phyloP scores from a whole-genome alignment of 2,797 vertebrate genomes.

The Xerus rutilus region DNA sequence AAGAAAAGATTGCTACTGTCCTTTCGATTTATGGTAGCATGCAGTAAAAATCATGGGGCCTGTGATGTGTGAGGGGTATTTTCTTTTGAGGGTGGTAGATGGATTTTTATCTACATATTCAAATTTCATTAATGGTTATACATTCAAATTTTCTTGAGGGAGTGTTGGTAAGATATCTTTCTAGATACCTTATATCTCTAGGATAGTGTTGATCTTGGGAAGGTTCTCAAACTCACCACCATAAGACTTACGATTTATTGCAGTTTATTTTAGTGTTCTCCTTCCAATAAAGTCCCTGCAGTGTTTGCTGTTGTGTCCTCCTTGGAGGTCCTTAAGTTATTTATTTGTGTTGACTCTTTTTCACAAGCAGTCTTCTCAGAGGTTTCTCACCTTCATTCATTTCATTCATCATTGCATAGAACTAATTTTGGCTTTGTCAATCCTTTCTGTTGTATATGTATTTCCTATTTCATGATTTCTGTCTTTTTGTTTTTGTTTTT shows the following conservation, averaged over 20 bases:
- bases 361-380: neutral
- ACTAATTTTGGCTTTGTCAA: neutral
- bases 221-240: neutral
- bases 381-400: neutral
- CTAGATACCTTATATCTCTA: neutral
- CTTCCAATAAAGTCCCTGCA: neutral
- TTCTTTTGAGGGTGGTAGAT: neutral
- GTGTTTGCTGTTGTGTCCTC: rapidly evolving
- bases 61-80: neutral
- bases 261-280: neutral
- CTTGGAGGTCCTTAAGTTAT: neutral
- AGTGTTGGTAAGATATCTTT: neutral
- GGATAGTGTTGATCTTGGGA: neutral
- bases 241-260: neutral
- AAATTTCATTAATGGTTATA: neutral
- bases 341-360: neutral
- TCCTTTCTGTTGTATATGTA: neutral
- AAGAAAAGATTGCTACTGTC: neutral
- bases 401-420: neutral
- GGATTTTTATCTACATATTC: neutral
- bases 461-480: slow-evolving; percentile 4
- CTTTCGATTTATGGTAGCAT: neutral
- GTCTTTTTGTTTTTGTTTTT: too few relatives aligned
- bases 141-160: neutral
- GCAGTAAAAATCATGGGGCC: neutral